phyloP scores from a whole-genome alignment of 2,113 vertebrate genomes.

The Pseudonaja textilis region DNA sequence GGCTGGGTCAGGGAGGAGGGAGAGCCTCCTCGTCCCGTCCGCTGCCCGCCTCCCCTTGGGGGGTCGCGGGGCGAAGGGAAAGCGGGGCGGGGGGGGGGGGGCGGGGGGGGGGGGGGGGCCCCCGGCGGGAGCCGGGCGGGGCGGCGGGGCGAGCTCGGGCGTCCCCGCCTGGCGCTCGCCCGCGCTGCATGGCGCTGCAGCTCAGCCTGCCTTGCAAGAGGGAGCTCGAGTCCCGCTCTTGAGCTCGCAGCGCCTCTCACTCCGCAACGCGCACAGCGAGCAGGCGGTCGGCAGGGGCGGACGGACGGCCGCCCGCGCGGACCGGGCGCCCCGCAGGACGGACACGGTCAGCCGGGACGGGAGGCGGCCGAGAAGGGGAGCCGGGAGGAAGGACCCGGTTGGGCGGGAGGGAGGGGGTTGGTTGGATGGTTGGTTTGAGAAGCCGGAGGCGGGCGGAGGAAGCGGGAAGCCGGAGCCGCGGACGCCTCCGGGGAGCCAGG shows the following conservation, averaged over 20 bases:
- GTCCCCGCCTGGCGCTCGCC: conserved; percentile 41
- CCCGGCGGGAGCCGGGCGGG: not conserved
- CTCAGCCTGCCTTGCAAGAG: conserved; percentile 85
- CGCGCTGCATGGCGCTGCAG: conserved; percentile 47
- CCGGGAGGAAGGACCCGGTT: too few species aligned
- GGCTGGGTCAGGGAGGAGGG: not conserved
- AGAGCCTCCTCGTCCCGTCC: not conserved
- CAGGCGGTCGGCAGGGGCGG: conserved; percentile 38
- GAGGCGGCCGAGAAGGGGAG: not conserved
- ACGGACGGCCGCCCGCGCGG: not conserved
- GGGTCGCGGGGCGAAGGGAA: too few species aligned
- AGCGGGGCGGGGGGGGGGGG: too few species aligned
- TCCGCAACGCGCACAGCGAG: conserved; percentile 58
- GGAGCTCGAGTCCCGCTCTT: conserved; percentile 79
- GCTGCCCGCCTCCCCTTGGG: too few species aligned
- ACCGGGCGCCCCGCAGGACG: conserved; percentile 7
- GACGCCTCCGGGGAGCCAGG: not conserved
- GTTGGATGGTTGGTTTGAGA: too few species aligned
- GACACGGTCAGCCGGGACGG: conserved; percentile 52
- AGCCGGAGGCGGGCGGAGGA: not conserved
- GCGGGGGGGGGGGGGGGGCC: too few species aligned
- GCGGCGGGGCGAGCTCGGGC: conserved; percentile 35
- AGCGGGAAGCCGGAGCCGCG: not conserved
- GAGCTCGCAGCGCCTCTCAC: conserved; percentile 66
- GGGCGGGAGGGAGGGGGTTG: not conserved